Conservation (phyloP, 2,888 invertebrate species). For the Dynastes grantii region DNA sequence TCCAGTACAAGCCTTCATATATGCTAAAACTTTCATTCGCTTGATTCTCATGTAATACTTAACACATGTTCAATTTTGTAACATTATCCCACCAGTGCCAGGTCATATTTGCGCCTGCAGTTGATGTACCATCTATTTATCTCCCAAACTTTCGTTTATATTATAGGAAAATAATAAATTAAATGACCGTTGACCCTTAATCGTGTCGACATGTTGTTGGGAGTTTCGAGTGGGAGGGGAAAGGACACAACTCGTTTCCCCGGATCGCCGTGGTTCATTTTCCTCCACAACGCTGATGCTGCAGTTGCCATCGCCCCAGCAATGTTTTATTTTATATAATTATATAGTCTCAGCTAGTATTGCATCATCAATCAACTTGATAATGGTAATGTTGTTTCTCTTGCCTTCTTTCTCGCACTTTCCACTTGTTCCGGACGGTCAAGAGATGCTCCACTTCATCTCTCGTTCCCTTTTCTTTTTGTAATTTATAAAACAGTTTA, state of each 20-base stretch:
- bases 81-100: constrained; percentile 8
- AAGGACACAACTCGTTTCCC: constrained; percentile 60
- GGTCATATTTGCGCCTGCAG: constrained; percentile 26
- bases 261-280: constrained; percentile 50
- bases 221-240: constrained; percentile 65
- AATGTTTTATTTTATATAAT: constrained; percentile 64
- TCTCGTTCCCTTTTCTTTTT: constrained; percentile 30
- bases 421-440: not conserved
- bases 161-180: constrained; percentile 67
- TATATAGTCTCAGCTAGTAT: constrained; percentile 67
- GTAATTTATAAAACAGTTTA: constrained; percentile 44
- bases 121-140: constrained; percentile 12
- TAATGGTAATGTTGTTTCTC: constrained; percentile 58
- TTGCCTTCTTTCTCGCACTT: constrained; percentile 64
- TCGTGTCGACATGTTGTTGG: constrained; percentile 65
- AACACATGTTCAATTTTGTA: constrained; percentile 17
- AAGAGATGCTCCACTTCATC: not conserved
- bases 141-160: constrained; percentile 40
- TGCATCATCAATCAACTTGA: constrained; percentile 70
- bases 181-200: constrained; percentile 67
- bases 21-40: too few species aligned
- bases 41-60: not conserved
- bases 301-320: constrained; percentile 1
- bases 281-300: constrained; percentile 47
- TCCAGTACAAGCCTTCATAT: too few species aligned